A percentile compares a stretch with the other conserved stretches of the same genome.
Evolutionary conservation across 2,888 invertebrate species (phyloP).

Genomic region (Synergus itoensis): DNA sequence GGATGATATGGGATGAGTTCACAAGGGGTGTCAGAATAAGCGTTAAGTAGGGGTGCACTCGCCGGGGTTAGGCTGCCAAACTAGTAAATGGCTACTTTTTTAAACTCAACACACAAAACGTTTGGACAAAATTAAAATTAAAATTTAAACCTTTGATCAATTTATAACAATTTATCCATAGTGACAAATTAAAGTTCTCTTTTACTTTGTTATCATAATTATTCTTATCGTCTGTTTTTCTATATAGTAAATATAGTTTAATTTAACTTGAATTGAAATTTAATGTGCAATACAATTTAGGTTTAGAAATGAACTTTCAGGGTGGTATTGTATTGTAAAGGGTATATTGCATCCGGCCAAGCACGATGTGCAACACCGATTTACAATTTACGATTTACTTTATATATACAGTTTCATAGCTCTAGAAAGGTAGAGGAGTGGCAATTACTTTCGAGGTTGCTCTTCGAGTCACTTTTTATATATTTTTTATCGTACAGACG

Average conservation of each 20-base stretch:
- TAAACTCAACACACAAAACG: not conserved
- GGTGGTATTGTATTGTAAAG: not conserved
- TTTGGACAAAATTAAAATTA: slow-evolving; percentile 41
- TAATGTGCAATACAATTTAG: not conserved
- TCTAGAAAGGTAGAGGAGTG: slow-evolving; percentile 36
- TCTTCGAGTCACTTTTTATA: slow-evolving; percentile 29
- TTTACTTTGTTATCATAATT: not conserved
- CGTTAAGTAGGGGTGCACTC: slow-evolving; percentile 74
- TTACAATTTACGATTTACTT: slow-evolving; percentile 31
- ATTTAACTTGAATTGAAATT: not conserved
- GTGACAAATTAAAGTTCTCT: not conserved
- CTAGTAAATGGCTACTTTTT: slow-evolving; percentile 66
- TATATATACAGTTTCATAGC: slow-evolving; percentile 21
- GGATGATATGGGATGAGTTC: slow-evolving; percentile 75
- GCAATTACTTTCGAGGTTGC: slow-evolving; percentile 36
- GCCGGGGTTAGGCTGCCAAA: slow-evolving; percentile 47
- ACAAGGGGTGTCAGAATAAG: slow-evolving; percentile 72
- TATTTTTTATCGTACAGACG: slow-evolving; percentile 48
- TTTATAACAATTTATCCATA: not conserved
- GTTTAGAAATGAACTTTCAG: not conserved
- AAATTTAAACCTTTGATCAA: not conserved
- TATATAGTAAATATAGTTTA: not conserved
- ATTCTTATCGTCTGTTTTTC: not conserved
- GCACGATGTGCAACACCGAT: slow-evolving; percentile 5
- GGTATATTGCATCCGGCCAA: not conserved